Base-by-base conservation (phyloP, 2,888 invertebrate genomes). In the Gastracanthus pulcherrimus region DNA sequence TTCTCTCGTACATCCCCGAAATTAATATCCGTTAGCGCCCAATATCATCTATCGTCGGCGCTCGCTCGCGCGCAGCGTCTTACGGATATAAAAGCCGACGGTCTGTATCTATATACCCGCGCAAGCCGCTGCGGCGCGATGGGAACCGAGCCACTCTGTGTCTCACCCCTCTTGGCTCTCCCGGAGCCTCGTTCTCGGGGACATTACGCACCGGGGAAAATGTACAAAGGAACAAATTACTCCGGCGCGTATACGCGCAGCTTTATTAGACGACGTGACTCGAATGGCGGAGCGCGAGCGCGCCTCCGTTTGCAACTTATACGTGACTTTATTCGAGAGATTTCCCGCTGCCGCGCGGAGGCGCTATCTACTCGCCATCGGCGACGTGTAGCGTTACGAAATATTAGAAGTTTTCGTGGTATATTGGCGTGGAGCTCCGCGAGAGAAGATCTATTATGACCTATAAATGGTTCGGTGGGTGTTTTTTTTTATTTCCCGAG, bases 11-110 rank as follows among this genome's bases (percentile, higher is more conserved):
- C 89, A 87, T 89, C 88, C 88, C 87, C 87, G 84, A 90, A 91
- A 91, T 91, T 91, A 90, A 91, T 91, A 91, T 90, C 89, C 84
- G 88, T 87, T 88, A 86, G 89, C 86, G 87, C n/a, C 11, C 88
- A 89, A 90, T 90, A 90, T 89, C 88, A 86, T 87, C 86, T 87
- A 87, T 89, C 87, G 87, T 83, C 85, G 36, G 62, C 55, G 55
- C 31, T 26, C 16, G 36, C 29, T 9, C 41, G 58, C 16, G 36
- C 29, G 3, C 41, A 45, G 16, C 55, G 9, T 38, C 67, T 76
- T 76, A 45, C 66, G 51, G 29, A 36, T 38, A 66, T n/a, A 38
- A 64, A 34, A 34, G n/a, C n/a, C n/a, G n/a, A n/a, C n/a, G n/a
- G n/a, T n/a, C n/a, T n/a, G n/a, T n/a, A n/a, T n/a, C n/a, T n/a